phyloP scores from a whole-genome alignment of 2,797 vertebrate species.

The Synanceia verrucosa region DNA sequence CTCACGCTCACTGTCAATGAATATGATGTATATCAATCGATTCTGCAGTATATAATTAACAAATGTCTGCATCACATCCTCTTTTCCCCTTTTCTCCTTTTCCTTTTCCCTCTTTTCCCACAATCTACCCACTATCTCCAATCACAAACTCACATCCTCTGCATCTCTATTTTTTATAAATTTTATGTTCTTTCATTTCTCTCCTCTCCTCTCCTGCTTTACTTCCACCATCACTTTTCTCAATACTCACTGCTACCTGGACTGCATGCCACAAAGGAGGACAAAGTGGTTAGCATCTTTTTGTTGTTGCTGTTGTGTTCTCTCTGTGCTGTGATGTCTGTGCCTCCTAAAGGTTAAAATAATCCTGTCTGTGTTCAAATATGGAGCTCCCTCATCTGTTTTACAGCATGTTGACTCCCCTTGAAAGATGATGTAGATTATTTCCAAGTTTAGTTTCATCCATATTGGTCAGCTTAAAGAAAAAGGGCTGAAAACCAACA shows the following conservation, averaged over 20 bases:
- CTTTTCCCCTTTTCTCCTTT: slow-evolving; percentile 30
- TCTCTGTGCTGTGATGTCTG: slow-evolving; percentile 69
- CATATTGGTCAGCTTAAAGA: slow-evolving; percentile 11
- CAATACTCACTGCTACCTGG: slow-evolving; percentile 90
- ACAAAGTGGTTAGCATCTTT: slow-evolving; percentile 99
- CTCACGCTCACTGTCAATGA: slow-evolving; percentile 31
- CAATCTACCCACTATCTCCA: slow-evolving; percentile 31
- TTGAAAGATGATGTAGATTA: neutral
- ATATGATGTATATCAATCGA: slow-evolving; percentile 52
- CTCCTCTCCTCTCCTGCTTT: slow-evolving; percentile 27
- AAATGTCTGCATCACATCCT: slow-evolving; percentile 67
- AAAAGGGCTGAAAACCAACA: slow-evolving; percentile 1
- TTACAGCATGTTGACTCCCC: slow-evolving; percentile 9
- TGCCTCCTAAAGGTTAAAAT: slow-evolving; percentile 21
- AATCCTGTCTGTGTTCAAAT: slow-evolving; percentile 58
- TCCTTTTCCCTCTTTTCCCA: slow-evolving; percentile 12
- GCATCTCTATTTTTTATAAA: slow-evolving; percentile 14
- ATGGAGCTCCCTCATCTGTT: slow-evolving; percentile 32
- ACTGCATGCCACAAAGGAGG: slow-evolving; percentile 98
- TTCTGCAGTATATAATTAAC: slow-evolving; percentile 70
- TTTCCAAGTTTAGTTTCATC: neutral
- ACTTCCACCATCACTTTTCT: slow-evolving; percentile 56
- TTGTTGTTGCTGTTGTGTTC: slow-evolving; percentile 51
- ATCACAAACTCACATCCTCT: slow-evolving; percentile 23
- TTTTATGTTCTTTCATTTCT: slow-evolving; percentile 17